These are phyloP conservation scores for Subacronicta megacephala DNA, from an alignment of 2,888 invertebrate species.

Conservation along the genomic window DNA sequence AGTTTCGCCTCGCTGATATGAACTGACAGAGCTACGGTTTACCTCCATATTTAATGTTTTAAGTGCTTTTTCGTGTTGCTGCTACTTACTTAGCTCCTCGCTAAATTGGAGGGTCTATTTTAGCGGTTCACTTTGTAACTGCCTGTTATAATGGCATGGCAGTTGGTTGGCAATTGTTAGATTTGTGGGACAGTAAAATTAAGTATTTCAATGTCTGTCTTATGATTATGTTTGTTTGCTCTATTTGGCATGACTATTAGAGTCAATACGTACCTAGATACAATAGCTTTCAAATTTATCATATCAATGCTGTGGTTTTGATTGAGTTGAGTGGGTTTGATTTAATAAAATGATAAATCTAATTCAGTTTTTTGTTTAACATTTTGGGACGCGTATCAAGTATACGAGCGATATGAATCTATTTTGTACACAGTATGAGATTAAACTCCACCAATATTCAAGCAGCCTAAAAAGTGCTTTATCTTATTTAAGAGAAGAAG, in stretches of 20 bases:
- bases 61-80: conserved; percentile 81
- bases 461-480: background rate
- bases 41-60: conserved; percentile 83
- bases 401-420: too few relatives aligned
- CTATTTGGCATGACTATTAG: too few relatives aligned
- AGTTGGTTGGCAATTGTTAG: conserved; percentile 42
- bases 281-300: too few relatives aligned
- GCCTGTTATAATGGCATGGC: conserved; percentile 24
- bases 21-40: conserved; percentile 62
- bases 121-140: conserved; percentile 51
- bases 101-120: conserved; percentile 56
- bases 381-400: too few relatives aligned
- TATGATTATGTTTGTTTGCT: too few relatives aligned
- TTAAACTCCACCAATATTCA: too few relatives aligned
- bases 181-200: conserved; percentile 19
- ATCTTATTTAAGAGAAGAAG: background rate
- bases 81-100: conserved; percentile 54
- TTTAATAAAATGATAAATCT: too few relatives aligned
- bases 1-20: conserved; percentile 62
- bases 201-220: background rate
- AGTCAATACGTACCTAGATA: too few relatives aligned
- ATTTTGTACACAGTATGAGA: too few relatives aligned
- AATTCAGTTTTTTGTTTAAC: too few relatives aligned
- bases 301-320: too few relatives aligned
- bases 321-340: too few relatives aligned